Base-by-base conservation (phyloP, 1,140 invertebrate species). In the Drosophila navojoa region DNA sequence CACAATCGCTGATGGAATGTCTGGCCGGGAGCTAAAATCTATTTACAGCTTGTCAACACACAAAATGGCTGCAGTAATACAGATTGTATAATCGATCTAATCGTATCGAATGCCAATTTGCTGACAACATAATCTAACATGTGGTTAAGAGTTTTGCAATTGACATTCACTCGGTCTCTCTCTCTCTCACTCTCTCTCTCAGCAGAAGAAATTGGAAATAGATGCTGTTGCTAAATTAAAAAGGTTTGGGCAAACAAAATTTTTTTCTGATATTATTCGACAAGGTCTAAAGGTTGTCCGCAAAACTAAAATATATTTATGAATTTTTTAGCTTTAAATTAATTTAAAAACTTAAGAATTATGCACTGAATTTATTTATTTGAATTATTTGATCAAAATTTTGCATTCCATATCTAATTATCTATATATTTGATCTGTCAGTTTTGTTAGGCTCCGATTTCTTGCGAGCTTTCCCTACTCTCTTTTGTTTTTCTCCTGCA, bases 61-160 rank as follows among this genome's bases (percentile, higher is more conserved):
- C 13, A 19, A 73, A 73, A 29, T 45, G 42, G 11, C 42, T 32
- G 45, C 29, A 49, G 66, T 47, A 68, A 45, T 52, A 32, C 29
- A 9, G 47, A 72, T 64, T 57, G 64, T 19, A 72, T 60, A 67
- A 60, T 52, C 64, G 60, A 29, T 45, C 42, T 10, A 58, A 52
- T 49, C 49, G 52, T 52, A 49, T 44, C 55, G 53, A 29, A 44
- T 58, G 15, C 13, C 68, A 32, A 57, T 71, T 61, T 64, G 22
- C 19, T 32, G 44, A 35, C 27, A 49, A 35, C 16, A 47, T 49
- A 49, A 61, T 49, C 19, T 9, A 35, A 27, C 15, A 61, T 38
- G n/a, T n/a, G 53, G 32, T 7, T 15, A 25, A 27, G n/a, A 15
- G 3, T 29, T 42, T 10, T 15, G 22, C 25, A 27, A 45, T 16